A percentile compares a stretch with the other conserved stretches of the same genome.
Evolutionary conservation across 2,888 invertebrate genomes (phyloP).

Genomic region (Lycaena phlaeas): DNA sequence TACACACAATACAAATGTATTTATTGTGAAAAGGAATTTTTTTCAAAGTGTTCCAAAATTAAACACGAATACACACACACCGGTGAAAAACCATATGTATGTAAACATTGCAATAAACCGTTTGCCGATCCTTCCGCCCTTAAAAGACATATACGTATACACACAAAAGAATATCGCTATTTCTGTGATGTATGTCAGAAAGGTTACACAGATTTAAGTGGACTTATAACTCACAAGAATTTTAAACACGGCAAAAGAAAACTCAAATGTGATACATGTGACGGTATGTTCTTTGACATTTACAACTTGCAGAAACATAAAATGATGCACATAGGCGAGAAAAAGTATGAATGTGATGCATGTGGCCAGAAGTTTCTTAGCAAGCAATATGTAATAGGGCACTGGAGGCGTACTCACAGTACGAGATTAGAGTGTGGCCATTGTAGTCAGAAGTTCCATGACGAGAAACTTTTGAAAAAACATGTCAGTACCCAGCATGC

Average conservation of each 20-base stretch:
- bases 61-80: slow-evolving; percentile 27
- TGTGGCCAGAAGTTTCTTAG: slow-evolving; percentile 20
- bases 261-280: slow-evolving; percentile 23
- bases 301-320: not conserved
- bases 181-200: slow-evolving; percentile 25
- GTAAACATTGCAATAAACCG: slow-evolving; percentile 24
- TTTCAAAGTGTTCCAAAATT: no score
- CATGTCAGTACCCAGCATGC: slow-evolving; percentile 1
- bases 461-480: not conserved
- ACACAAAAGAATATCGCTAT: slow-evolving; percentile 28
- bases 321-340: slow-evolving; percentile 12
- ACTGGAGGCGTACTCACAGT: not conserved
- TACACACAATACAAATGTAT: slow-evolving; percentile 20
- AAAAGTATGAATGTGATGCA: slow-evolving; percentile 17
- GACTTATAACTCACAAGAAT: slow-evolving; percentile 19
- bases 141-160: slow-evolving; percentile 26
- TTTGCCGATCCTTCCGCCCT: slow-evolving; percentile 28
- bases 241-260: slow-evolving; percentile 20
- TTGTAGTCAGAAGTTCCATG: not conserved
- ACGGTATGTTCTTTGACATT: slow-evolving; percentile 17
- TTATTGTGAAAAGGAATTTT: slow-evolving; percentile 26
- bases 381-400: not conserved
- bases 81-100: slow-evolving; percentile 23
- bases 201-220: slow-evolving; percentile 26
- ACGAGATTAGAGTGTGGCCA: not conserved